phyloP scores from a whole-genome alignment of 2,888 invertebrate genomes.

The Tinea semifulvella region DNA sequence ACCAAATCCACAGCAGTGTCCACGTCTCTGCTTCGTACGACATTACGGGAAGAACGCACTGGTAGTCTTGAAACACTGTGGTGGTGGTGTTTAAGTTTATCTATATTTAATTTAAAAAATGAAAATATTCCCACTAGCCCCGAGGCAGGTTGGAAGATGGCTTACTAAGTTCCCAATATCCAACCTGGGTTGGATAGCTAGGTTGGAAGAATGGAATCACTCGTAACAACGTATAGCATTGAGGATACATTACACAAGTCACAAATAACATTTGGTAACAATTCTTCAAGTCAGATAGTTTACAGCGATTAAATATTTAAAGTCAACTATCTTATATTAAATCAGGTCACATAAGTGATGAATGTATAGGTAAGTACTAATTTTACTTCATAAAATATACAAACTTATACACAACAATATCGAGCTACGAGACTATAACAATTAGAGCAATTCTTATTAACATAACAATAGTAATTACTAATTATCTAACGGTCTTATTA shows the following conservation, averaged over 20 bases:
- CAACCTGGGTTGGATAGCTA: no score
- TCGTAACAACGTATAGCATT: no score
- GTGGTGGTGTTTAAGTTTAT: no score
- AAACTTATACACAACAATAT: conserved; percentile 26
- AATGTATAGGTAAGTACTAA: conserved; percentile 33
- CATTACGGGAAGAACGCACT: no score
- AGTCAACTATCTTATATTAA: conserved; percentile 60
- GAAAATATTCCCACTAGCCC: no score
- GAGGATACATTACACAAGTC: not conserved
- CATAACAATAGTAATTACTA: conserved; percentile 4
- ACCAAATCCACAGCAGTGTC: no score
- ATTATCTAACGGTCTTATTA: not conserved
- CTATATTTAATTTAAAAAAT: no score
- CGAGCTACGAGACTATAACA: conserved; percentile 6
- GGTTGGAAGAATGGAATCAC: no score
- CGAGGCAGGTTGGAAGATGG: no score
- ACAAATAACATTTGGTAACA: conserved; percentile 11
- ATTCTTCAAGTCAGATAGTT: conserved; percentile 10
- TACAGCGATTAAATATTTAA: conserved; percentile 23
- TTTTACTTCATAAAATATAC: conserved; percentile 22
- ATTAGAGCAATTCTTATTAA: conserved; percentile 1
- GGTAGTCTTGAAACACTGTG: no score
- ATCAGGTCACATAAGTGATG: conserved; percentile 65
- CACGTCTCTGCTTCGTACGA: no score
- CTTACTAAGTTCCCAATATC: no score